Percentiles rank a stretch among this genome's conserved stretches.
Conservation (phyloP, 1,140 invertebrate genomes). For the Planococcus citri region DNA sequence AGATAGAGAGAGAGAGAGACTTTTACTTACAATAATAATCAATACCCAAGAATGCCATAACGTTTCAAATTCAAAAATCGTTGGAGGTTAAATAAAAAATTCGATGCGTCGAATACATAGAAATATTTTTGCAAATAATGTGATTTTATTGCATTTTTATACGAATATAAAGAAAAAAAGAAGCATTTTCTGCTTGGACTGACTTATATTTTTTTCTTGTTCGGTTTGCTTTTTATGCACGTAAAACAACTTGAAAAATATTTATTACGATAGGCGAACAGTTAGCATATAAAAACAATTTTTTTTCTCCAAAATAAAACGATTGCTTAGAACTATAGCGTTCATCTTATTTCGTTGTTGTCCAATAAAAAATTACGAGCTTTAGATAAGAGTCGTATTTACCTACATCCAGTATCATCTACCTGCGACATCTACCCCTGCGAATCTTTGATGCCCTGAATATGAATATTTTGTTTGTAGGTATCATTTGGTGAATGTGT, state of each 20-base stretch:
- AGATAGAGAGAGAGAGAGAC: too few species aligned
- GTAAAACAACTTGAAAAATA: conserved; percentile 16
- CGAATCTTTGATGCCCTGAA: too few species aligned
- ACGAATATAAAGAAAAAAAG: neutral
- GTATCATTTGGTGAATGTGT: too few species aligned
- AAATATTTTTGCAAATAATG: neutral
- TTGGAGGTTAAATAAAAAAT: neutral
- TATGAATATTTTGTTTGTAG: too few species aligned
- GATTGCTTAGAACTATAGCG: neutral
- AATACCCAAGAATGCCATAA: too few species aligned
- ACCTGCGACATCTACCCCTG: too few species aligned
- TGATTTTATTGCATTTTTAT: conserved; percentile 16
- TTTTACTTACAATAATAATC: too few species aligned
- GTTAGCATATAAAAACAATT: conserved; percentile 19
- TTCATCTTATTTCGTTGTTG: neutral
- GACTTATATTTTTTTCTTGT: conserved; percentile 9
- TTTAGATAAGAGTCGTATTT: neutral
- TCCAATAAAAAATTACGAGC: neutral
- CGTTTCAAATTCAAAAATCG: neutral
- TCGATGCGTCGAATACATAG: neutral
- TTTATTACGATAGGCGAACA: conserved; percentile 13
- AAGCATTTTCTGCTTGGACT: neutral
- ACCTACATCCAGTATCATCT: too few species aligned
- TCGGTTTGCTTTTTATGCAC: neutral
- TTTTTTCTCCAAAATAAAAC: neutral